Percentiles rank a stretch among this genome's conserved stretches.
Conservation (phyloP, 2,113 vertebrate species). For the Dermatemys mawii region DNA sequence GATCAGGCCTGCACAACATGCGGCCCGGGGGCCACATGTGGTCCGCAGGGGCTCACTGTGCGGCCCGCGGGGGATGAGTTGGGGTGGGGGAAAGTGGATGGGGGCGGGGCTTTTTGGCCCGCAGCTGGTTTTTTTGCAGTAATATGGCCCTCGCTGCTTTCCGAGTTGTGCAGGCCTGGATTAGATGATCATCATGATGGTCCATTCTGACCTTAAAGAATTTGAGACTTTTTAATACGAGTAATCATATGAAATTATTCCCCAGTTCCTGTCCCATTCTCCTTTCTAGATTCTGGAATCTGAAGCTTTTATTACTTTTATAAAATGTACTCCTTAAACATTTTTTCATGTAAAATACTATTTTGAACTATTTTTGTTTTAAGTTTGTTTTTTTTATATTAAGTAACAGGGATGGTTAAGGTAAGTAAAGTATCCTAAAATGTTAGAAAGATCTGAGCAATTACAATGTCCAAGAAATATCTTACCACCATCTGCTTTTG, state of each 20-base stretch:
- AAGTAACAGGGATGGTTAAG: background rate
- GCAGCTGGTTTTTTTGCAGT: too few relatives aligned
- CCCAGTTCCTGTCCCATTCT: background rate
- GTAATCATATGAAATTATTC: background rate
- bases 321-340: background rate
- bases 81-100: too few relatives aligned
- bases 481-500: constrained; percentile 81
- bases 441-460: background rate
- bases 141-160: too few relatives aligned
- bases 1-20: too few relatives aligned
- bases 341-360: background rate
- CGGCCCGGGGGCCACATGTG: too few relatives aligned
- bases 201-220: background rate
- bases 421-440: background rate
- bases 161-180: too few relatives aligned
- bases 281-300: background rate
- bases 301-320: background rate
- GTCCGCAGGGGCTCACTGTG: too few relatives aligned
- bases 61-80: too few relatives aligned
- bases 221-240: background rate
- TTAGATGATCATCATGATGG: background rate
- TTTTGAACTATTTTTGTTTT: background rate
- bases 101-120: too few relatives aligned
- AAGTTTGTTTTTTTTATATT: background rate
- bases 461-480: background rate